Conservation (phyloP, 2,888 invertebrate genomes). For the Calliopum simillimum region DNA sequence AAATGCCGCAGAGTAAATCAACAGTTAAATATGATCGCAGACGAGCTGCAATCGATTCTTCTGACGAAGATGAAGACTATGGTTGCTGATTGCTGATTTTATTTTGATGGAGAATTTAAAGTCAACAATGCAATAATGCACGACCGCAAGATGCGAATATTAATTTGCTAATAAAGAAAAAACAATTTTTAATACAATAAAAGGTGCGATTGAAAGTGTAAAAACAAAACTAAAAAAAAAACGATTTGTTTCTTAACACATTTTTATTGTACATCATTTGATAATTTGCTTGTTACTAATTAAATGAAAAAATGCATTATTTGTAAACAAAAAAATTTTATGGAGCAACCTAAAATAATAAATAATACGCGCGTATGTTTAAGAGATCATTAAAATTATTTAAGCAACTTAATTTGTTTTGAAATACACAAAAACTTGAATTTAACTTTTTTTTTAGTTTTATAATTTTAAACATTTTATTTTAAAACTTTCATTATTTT, state of each 20-base stretch:
- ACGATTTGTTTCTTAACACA: conserved; percentile 30
- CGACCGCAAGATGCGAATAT: conserved; percentile 19
- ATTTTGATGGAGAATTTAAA: background rate
- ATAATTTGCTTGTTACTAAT: conserved; percentile 35
- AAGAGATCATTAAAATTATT: too few relatives aligned
- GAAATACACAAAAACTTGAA: too few relatives aligned
- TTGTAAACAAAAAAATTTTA: conserved; percentile 26
- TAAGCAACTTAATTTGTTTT: too few relatives aligned
- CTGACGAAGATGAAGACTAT: conserved; percentile 78
- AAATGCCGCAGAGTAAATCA: conserved; percentile 80
- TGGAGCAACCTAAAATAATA: conserved; percentile 5
- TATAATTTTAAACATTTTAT: too few relatives aligned
- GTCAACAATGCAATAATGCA: background rate
- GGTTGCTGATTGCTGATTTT: conserved; percentile 59
- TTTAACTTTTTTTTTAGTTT: too few relatives aligned
- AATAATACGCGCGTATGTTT: background rate
- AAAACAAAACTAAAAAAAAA: conserved; percentile 27
- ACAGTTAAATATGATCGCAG: conserved; percentile 93
- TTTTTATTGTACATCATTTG: conserved; percentile 36
- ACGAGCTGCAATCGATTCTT: conserved; percentile 87
- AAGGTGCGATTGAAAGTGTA: background rate
- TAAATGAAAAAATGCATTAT: conserved; percentile 26
- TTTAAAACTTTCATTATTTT: too few relatives aligned
- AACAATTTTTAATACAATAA: conserved; percentile 12
- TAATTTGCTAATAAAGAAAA: background rate